phyloP scores from a whole-genome alignment of 2,888 invertebrate species.

The Nebria salina region DNA sequence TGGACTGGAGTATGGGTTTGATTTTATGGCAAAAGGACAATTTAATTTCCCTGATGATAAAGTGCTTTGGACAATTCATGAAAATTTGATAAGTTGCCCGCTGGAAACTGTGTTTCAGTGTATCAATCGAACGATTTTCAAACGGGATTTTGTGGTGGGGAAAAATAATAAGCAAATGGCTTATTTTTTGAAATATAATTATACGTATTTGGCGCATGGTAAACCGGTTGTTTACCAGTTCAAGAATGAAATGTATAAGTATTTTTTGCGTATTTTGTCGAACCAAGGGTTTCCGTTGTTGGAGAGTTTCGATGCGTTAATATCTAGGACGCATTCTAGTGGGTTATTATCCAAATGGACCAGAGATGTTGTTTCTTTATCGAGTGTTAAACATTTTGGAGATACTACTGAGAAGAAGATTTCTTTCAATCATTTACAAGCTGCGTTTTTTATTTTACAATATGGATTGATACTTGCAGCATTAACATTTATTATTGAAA shows the following conservation, averaged over 20 bases:
- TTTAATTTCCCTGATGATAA: slow-evolving; percentile 23
- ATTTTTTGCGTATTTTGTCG: slow-evolving; percentile 13
- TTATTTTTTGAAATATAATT: slow-evolving; percentile 12
- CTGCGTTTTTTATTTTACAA: slow-evolving; percentile 12
- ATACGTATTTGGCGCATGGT: neutral
- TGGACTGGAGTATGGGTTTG: slow-evolving; percentile 28
- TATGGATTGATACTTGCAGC: neutral
- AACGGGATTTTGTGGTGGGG: slow-evolving; percentile 3
- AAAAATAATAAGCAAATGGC: slow-evolving; percentile 27
- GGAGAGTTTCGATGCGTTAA: slow-evolving; percentile 12
- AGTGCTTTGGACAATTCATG: slow-evolving; percentile 22
- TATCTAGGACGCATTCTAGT: neutral
- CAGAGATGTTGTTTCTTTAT: slow-evolving; percentile 10
- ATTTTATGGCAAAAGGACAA: slow-evolving; percentile 22
- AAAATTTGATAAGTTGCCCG: slow-evolving; percentile 21
- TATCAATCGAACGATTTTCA: slow-evolving; percentile 20
- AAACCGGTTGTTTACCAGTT: slow-evolving; percentile 19
- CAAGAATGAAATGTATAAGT: neutral
- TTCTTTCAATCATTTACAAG: slow-evolving; percentile 22
- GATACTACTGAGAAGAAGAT: neutral
- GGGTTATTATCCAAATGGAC: slow-evolving; percentile 26
- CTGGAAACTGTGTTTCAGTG: neutral
- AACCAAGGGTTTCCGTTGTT: slow-evolving; percentile 33
- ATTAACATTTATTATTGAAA: no score
- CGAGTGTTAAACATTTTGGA: neutral